These are phyloP conservation scores for Allobates femoralis DNA, from an alignment of 2,797 vertebrate genomes.

Conservation along the genomic window DNA sequence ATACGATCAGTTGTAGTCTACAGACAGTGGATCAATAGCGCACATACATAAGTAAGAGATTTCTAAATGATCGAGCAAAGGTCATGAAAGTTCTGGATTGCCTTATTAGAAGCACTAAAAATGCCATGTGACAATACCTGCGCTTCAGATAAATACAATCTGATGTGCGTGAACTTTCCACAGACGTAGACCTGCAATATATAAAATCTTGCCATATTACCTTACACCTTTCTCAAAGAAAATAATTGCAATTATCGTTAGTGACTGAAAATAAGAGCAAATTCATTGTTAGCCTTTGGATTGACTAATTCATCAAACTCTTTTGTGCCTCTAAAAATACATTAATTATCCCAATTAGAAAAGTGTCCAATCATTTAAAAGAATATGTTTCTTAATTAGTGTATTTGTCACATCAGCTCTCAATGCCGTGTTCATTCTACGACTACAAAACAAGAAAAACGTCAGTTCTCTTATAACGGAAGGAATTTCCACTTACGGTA, in stretches of 20 bases:
- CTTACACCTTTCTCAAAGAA: not conserved
- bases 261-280: not conserved
- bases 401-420: constrained; percentile 11
- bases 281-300: not conserved
- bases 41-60: not conserved
- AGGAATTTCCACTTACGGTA: not conserved
- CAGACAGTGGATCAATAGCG: constrained; percentile 8
- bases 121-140: not conserved
- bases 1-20: constrained; percentile 2
- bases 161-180: not conserved
- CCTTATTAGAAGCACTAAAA: not conserved
- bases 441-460: not conserved
- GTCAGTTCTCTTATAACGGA: not conserved
- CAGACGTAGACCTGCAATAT: not conserved
- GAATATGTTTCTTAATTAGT: constrained; percentile 16
- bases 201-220: not conserved
- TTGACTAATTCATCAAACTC: constrained; percentile 12
- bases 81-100: not conserved
- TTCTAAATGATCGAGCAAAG: not conserved
- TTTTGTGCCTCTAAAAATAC: constrained; percentile 12
- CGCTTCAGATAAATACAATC: not conserved
- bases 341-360: constrained; percentile 20
- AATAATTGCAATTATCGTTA: not conserved
- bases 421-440: not conserved
- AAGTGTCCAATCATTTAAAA: not conserved